Evolutionary conservation across 2,113 vertebrate species (phyloP).

Genomic region (Pelobates fuscus): DNA sequence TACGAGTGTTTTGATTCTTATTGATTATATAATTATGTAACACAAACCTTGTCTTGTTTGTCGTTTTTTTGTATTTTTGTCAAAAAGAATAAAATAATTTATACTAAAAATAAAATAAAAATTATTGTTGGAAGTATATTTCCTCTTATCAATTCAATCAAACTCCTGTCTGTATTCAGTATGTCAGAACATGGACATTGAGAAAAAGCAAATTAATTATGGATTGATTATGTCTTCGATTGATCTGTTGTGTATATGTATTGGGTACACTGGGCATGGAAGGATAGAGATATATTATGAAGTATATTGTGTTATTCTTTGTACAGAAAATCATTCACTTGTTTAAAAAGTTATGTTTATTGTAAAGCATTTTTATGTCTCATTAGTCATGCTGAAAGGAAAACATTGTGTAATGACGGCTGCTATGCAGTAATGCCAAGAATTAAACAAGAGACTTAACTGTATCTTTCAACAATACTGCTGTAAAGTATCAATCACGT

Average conservation of each 20-base stretch:
- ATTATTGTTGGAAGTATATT: not conserved
- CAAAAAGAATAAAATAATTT: no score
- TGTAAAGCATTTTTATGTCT: constrained; percentile 61
- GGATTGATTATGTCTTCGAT: constrained; percentile 25
- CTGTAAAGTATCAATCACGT: constrained; percentile 67
- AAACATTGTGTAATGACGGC: constrained; percentile 68
- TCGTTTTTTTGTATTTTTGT: no score
- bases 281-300: constrained; percentile 55
- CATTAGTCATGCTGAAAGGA: constrained; percentile 61
- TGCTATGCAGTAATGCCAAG: constrained; percentile 69
- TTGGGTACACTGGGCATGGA: constrained; percentile 55
- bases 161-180: not conserved
- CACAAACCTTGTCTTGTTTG: no score
- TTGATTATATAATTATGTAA: no score
- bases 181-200: not conserved
- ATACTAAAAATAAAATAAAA: no score
- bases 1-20: no score
- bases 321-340: constrained; percentile 54
- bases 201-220: not conserved
- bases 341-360: constrained; percentile 59
- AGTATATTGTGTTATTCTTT: constrained; percentile 59
- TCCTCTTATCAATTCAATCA: not conserved
- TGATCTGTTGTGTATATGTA: constrained; percentile 52
- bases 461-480: constrained; percentile 68
- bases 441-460: constrained; percentile 59